Conservation (phyloP, 2,888 invertebrate species). For the Drosophila tanythrix region DNA sequence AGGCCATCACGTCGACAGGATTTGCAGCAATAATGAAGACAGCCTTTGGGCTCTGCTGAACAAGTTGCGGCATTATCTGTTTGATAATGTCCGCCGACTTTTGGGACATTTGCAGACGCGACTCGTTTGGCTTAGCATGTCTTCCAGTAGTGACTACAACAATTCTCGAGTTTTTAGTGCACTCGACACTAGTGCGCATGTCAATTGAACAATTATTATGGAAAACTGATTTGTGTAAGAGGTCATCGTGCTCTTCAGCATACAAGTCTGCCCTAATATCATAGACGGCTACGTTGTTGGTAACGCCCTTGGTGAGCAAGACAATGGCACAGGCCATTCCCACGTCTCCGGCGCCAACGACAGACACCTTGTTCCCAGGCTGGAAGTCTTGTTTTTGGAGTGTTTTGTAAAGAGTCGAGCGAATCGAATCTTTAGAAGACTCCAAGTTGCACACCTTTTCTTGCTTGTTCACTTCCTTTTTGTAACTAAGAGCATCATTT, state of each 20-base stretch:
- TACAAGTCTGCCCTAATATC: slow-evolving; percentile 92
- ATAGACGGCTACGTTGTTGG: slow-evolving; percentile 91
- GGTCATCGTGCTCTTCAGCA: slow-evolving; percentile 75
- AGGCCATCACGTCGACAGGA: slow-evolving; percentile 95
- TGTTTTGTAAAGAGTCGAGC: slow-evolving; percentile 27
- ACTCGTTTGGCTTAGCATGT: slow-evolving; percentile 92
- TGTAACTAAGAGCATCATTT: neutral
- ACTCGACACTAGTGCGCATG: slow-evolving; percentile 88
- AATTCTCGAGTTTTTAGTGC: slow-evolving; percentile 90
- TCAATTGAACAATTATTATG: slow-evolving; percentile 90
- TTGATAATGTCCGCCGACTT: slow-evolving; percentile 93
- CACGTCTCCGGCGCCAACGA: slow-evolving; percentile 93
- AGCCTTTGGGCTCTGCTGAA: slow-evolving; percentile 90
- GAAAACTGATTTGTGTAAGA: slow-evolving; percentile 90
- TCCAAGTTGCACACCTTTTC: neutral
- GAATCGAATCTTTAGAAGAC: neutral
- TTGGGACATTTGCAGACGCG: slow-evolving; percentile 91
- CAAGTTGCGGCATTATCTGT: slow-evolving; percentile 88
- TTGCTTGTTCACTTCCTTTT: neutral
- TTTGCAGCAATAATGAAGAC: slow-evolving; percentile 93
- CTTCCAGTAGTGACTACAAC: slow-evolving; percentile 95
- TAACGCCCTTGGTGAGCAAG: slow-evolving; percentile 91
- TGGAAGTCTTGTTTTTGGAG: slow-evolving; percentile 19
- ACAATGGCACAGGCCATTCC: slow-evolving; percentile 94
- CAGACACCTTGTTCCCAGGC: slow-evolving; percentile 89